Base-by-base conservation (phyloP, 2,888 invertebrate genomes). In the Quadroppia sp. region DNA sequence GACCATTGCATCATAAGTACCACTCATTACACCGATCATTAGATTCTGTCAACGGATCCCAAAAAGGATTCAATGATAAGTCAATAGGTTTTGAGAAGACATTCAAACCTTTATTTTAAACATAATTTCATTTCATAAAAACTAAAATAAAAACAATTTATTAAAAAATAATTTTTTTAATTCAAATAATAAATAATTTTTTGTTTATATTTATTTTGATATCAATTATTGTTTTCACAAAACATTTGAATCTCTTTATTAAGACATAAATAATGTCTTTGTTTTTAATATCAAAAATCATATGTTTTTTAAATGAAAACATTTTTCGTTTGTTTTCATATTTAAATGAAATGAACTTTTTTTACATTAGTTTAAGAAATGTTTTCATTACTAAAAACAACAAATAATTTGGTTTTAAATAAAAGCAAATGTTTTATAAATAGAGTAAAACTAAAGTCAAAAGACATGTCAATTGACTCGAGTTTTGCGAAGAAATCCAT, bases 1-100 rank as follows among this genome's bases (percentile, higher is more conserved):
- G 40, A 74, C 23, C 20, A 76, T 30, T 15, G 76, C 75, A 40
- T 77, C 77, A 50, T 67, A 72, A 30, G 75, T 23, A 36, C 77
- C 77, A 48, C 17, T 40, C 13, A 71, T 20, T 11, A 73, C 23
- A 3, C 75, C 64, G 13, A 42, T n/a, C 15, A 69, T 23, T n/a
- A 53, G 61, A 42, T 74, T 64, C 48, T 64, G 61, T 28, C 20
- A 25, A 53, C 15, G 3, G 36, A 36, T 36, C 36, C 36, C 36
- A 64, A 64, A 20, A 23, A 2, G 23, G 23, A 53, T 20, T 20
- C 30, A 17, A 59, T 28, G 30, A 36, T 36, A 64, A 61, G n/a
- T 36, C 32, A 64, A 28, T 64, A n/a, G n/a, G n/a, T n/a, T n/a
- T n/a, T 3, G 56, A 15, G 36, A 36, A 20, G 1, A 30, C 9